These are phyloP conservation scores for Bombus confusus DNA, from an alignment of 1,140 invertebrate genomes.

Conservation along the genomic window DNA sequence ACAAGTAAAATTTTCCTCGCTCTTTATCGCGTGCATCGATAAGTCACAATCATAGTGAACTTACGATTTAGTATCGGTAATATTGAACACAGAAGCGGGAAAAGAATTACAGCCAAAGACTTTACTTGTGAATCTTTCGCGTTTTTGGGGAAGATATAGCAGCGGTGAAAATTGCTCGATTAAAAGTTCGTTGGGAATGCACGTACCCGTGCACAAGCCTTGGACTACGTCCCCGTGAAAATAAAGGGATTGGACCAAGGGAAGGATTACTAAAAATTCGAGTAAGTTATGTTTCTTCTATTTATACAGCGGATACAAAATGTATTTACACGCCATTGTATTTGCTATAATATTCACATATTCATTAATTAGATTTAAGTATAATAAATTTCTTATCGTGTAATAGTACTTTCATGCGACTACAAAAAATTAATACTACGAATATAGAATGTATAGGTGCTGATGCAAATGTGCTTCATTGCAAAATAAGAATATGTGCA, in stretches of 20 bases:
- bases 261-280: conserved; percentile 17
- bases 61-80: not conserved
- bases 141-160: not conserved
- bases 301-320: too few species aligned
- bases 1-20: not conserved
- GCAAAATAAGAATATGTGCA: too few species aligned
- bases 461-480: too few species aligned
- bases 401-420: too few species aligned
- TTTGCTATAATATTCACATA: too few species aligned
- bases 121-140: not conserved
- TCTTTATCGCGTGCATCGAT: not conserved
- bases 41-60: not conserved
- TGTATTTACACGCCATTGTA: too few species aligned
- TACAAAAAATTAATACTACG: too few species aligned
- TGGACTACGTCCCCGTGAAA: conserved; percentile 20
- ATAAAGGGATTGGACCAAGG: not conserved
- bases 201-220: not conserved
- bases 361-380: too few species aligned
- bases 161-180: conserved; percentile 15
- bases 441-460: too few species aligned
- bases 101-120: not conserved
- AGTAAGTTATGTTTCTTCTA: not conserved
- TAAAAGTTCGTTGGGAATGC: conserved; percentile 24
- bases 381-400: too few species aligned
- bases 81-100: too few species aligned